Conservation (phyloP, 2,888 invertebrate genomes). For the Parochlus steinenii region DNA sequence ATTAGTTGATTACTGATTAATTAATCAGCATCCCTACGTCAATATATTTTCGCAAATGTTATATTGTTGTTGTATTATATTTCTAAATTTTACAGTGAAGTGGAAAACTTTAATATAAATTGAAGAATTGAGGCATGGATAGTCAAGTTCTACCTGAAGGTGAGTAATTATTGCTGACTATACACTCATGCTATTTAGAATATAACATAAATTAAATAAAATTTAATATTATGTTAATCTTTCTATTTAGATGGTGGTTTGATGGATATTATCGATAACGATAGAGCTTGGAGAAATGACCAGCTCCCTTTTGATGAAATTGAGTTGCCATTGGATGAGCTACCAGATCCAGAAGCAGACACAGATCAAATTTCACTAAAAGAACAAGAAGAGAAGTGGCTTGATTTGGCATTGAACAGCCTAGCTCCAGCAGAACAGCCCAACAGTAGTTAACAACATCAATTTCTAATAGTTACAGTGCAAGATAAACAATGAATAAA, state of each 20-base stretch:
- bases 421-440: slow-evolving; percentile 2
- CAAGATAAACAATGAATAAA: slow-evolving; percentile 7
- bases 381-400: slow-evolving; percentile 38
- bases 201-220: too few relatives aligned
- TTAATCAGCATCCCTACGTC: too few relatives aligned
- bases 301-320: slow-evolving; percentile 71
- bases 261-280: slow-evolving; percentile 45
- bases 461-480: slow-evolving; percentile 5
- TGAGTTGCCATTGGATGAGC: slow-evolving; percentile 64
- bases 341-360: slow-evolving; percentile 87
- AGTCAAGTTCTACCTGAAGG: too few relatives aligned
- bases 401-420: slow-evolving; percentile 4
- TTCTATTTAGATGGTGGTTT: slow-evolving; percentile 30
- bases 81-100: too few relatives aligned
- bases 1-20: too few relatives aligned
- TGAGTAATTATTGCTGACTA: too few relatives aligned
- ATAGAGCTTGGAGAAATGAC: slow-evolving; percentile 80
- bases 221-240: too few relatives aligned
- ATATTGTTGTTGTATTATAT: too few relatives aligned
- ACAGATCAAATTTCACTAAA: slow-evolving; percentile 40
- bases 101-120: too few relatives aligned
- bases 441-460: slow-evolving; percentile 5
- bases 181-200: too few relatives aligned
- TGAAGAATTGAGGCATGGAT: too few relatives aligned
- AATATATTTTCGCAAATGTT: too few relatives aligned